Conservation (phyloP, 2,113 vertebrate genomes). For the Xiphophorus couchianus region DNA sequence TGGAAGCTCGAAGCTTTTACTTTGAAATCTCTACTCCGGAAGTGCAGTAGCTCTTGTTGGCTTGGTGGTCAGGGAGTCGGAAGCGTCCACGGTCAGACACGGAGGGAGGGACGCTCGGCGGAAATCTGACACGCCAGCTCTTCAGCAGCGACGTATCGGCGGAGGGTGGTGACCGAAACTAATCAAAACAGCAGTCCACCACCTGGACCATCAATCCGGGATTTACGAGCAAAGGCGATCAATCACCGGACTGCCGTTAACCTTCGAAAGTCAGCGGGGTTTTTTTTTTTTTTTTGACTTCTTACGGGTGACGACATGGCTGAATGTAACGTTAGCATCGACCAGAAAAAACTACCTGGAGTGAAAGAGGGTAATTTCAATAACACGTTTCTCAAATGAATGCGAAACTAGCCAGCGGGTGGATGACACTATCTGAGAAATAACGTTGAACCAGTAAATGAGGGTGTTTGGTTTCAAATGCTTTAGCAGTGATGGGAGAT, state of each 20-base stretch:
- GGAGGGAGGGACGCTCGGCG: slow-evolving; percentile 49
- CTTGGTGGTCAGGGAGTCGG: neutral
- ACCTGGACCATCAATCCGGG: slow-evolving; percentile 67
- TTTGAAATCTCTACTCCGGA: slow-evolving; percentile 33
- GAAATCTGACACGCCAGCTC: slow-evolving; percentile 49
- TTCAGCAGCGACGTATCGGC: slow-evolving; percentile 34
- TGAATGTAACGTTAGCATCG: slow-evolving; percentile 80
- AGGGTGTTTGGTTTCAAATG: slow-evolving; percentile 26
- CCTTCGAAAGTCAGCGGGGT: slow-evolving; percentile 61
- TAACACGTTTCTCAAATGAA: slow-evolving; percentile 15
- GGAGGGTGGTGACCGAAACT: slow-evolving; percentile 71
- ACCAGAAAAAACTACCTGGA: slow-evolving; percentile 82
- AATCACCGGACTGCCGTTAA: slow-evolving; percentile 61
- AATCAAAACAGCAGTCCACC: slow-evolving; percentile 68
- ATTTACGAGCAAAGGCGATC: slow-evolving; percentile 69
- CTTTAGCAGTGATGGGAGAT: slow-evolving; percentile 22
- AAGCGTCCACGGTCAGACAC: slow-evolving; percentile 7
- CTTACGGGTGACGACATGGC: slow-evolving; percentile 78
- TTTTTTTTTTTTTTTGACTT: slow-evolving; percentile 29
- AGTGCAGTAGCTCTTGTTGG: fast-evolving
- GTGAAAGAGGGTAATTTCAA: slow-evolving; percentile 82
- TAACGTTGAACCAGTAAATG: slow-evolving; percentile 1
- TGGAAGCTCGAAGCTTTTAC: slow-evolving; percentile 19
- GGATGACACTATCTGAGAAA: slow-evolving; percentile 1
- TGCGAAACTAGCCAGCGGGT: slow-evolving; percentile 24